Conservation (phyloP, 2,888 invertebrate species). For the Polyommatus icarus region DNA sequence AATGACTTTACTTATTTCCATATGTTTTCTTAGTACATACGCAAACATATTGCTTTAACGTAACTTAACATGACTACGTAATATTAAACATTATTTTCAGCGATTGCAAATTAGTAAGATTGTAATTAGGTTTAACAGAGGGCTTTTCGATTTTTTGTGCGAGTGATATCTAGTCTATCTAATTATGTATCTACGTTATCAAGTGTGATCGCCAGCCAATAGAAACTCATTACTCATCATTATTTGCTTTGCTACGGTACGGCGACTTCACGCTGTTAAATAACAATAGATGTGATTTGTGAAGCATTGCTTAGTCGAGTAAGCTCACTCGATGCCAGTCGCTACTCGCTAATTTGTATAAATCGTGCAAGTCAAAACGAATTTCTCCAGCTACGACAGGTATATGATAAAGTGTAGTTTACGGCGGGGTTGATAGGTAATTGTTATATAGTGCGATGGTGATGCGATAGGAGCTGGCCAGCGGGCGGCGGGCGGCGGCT, state of each 20-base stretch:
- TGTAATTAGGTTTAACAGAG: neutral
- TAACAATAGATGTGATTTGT: neutral
- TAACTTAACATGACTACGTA: neutral
- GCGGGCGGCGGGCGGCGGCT: conserved; percentile 45
- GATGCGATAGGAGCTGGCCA: conserved; percentile 32
- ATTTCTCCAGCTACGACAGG: neutral
- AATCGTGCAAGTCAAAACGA: neutral
- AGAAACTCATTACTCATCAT: neutral
- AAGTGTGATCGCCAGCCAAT: neutral
- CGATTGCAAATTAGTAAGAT: neutral
- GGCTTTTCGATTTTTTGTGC: neutral
- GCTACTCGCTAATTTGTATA: neutral
- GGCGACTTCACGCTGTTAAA: neutral
- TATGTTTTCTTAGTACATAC: conserved; percentile 30
- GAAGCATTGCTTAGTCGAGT: neutral
- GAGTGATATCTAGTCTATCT: neutral
- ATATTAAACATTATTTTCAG: neutral
- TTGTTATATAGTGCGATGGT: conserved; percentile 32
- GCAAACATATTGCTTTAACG: neutral
- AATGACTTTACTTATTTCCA: conserved; percentile 32
- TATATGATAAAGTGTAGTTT: conserved; percentile 7
- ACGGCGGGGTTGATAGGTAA: conserved; percentile 30
- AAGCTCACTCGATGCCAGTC: neutral
- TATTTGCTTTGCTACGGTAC: neutral
- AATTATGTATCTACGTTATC: neutral